Percentiles rank a stretch among this genome's conserved stretches.
phyloP scores from a whole-genome alignment of 2,113 vertebrate species.

The Alces alces region DNA sequence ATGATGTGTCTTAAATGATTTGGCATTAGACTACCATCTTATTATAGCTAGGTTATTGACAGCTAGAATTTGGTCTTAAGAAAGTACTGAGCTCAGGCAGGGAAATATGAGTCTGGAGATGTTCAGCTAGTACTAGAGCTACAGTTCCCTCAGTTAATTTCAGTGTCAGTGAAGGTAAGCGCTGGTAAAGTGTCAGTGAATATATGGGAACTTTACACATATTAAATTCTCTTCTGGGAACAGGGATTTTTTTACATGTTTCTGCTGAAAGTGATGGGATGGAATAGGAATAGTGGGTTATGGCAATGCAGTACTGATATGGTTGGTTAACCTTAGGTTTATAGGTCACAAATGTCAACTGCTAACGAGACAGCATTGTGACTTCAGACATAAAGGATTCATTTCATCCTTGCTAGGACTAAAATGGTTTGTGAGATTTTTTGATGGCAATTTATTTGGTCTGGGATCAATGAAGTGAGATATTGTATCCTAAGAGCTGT shows the following conservation, averaged over 20 bases:
- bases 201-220: conserved; percentile 41
- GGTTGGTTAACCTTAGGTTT: conserved; percentile 18
- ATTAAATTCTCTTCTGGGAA: not conserved
- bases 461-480: not conserved
- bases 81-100: not conserved
- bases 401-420: not conserved
- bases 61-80: conserved; percentile 32
- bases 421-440: not conserved
- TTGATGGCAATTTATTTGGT: not conserved
- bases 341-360: not conserved
- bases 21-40: conserved; percentile 52
- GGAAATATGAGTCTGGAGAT: not conserved
- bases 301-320: not conserved
- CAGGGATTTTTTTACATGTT: not conserved
- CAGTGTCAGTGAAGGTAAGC: conserved; percentile 10
- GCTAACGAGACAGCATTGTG: not conserved
- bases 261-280: not conserved
- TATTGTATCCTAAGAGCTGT: not conserved
- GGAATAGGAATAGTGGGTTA: not conserved
- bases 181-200: not conserved
- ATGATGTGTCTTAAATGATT: conserved; percentile 46
- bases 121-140: conserved; percentile 15
- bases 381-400: not conserved
- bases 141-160: conserved; percentile 10
- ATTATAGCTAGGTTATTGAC: conserved; percentile 30